Evolutionary conservation across 92 coral and sea anemone species (phyloP), one percentile per base, ranked within the genome.

Genomic region (Micromussa lordhowensis): DNA sequence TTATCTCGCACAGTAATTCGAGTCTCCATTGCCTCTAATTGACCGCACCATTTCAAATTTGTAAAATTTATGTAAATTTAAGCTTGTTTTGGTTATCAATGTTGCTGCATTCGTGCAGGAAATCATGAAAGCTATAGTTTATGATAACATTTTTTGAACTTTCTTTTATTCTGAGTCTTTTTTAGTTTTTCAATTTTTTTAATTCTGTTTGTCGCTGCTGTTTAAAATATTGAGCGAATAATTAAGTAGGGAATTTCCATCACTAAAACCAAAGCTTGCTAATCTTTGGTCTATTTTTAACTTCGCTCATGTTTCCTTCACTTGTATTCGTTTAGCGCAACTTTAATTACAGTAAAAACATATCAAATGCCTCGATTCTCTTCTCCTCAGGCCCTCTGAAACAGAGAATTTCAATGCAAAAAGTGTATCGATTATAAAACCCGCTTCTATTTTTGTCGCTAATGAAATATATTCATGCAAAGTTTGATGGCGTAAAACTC

Each of bases 401-500:
- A 22, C 13, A 22, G 16, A 73, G 7, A 73, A 36, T 34, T 34
- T 36, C 2, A 73, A 21, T 38, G 28, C 29, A 9, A 73, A 66
- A 73, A 28, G 2, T 68, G 72, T 35, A 32, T 28, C 77, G 19
- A 34, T 73, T 73, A 26, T 18, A 21, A 38, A 44, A 24, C 68
- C n/a, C 38, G 75, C 28, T 21, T 40, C 76, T 19, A 26, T 38
- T 64, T 81, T 26, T 68, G 24, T 28, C 14, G 13, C 18, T 73
- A 18, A 24, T 82, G 55, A 48, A 68, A 82, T 64, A n/a, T 68
- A 64, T 64, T 82, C 38, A 40, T 64, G 85, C 44, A 18, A 40
- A 40, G 36, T 61, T 80, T 80, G 69, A 80, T 80, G 48, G 19
- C 24, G 12, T 57, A 36, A 24, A 80, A 30, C 70, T 35, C 32